A percentile compares a stretch with the other conserved stretches of the same genome.
Conservation (phyloP, 2,888 invertebrate genomes). For the Hemithea aestivaria region DNA sequence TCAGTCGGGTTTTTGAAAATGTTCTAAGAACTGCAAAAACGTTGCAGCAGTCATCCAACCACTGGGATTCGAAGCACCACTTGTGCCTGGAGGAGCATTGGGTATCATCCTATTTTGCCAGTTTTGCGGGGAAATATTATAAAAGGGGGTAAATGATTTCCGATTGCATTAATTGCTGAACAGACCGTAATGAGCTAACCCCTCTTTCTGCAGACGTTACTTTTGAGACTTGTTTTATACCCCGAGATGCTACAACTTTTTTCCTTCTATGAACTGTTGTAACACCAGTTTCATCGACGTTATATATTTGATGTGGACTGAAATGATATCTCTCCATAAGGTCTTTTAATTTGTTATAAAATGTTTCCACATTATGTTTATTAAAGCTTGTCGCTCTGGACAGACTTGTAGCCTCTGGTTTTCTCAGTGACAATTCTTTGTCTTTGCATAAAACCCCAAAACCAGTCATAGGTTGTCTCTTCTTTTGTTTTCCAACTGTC, state of each 20-base stretch:
- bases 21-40: slow-evolving; percentile 10
- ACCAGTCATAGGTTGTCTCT: slow-evolving; percentile 11
- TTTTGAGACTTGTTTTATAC: slow-evolving; percentile 20
- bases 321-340: slow-evolving; percentile 20
- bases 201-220: slow-evolving; percentile 28
- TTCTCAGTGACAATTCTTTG: slow-evolving; percentile 3
- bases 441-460: slow-evolving; percentile 8
- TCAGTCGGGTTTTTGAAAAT: slow-evolving; percentile 28
- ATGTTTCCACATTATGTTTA: slow-evolving; percentile 13
- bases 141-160: slow-evolving; percentile 11
- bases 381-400: slow-evolving; percentile 20
- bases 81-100: slow-evolving; percentile 2
- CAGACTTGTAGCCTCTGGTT: slow-evolving; percentile 8
- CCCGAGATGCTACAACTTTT: slow-evolving; percentile 28
- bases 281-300: slow-evolving; percentile 26
- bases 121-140: slow-evolving; percentile 16
- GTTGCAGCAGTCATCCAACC: slow-evolving; percentile 14
- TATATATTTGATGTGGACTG: slow-evolving; percentile 21
- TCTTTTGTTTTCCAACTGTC: neutral
- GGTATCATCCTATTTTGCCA: slow-evolving; percentile 9
- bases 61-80: slow-evolving; percentile 8
- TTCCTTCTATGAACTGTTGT: slow-evolving; percentile 28
- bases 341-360: slow-evolving; percentile 16
- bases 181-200: slow-evolving; percentile 15
- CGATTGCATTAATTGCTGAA: slow-evolving; percentile 10